Conservation (phyloP, 2,888 invertebrate species). For the Torymus texanus region DNA sequence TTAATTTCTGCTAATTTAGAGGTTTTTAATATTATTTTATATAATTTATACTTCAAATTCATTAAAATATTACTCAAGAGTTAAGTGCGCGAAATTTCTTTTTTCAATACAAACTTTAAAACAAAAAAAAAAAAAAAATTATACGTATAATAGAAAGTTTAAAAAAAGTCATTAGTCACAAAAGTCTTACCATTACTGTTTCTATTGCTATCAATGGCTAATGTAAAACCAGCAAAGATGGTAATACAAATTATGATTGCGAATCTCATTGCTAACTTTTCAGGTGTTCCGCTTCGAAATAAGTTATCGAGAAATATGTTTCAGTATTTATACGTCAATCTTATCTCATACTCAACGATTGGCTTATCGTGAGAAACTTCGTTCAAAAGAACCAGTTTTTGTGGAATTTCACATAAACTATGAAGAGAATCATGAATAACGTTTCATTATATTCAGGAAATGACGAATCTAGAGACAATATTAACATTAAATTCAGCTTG, state of each 20-base stretch:
- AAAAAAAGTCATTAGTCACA: background rate
- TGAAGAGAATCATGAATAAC: background rate
- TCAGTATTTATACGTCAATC: conserved; percentile 38
- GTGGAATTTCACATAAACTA: background rate
- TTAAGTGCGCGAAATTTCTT: too few relatives aligned
- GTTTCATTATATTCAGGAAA: background rate
- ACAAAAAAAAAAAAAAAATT: background rate
- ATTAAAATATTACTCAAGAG: too few relatives aligned
- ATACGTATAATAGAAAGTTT: background rate
- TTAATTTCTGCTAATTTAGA: too few relatives aligned
- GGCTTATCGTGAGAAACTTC: conserved; percentile 15
- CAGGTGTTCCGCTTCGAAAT: conserved; percentile 27
- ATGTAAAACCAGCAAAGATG: background rate
- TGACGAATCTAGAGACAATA: background rate
- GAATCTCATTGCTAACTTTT: conserved; percentile 22
- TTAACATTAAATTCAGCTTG: background rate
- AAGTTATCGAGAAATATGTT: conserved; percentile 16
- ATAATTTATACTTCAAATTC: too few relatives aligned
- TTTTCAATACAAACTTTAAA: too few relatives aligned
- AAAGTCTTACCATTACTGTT: conserved; percentile 7
- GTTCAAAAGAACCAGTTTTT: background rate
- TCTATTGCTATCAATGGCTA: background rate
- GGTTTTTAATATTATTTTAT: too few relatives aligned
- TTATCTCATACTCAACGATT: conserved; percentile 30
- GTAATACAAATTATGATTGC: background rate